Conservation (phyloP, 2,888 invertebrate species). For the Eubasilissa splendida region DNA sequence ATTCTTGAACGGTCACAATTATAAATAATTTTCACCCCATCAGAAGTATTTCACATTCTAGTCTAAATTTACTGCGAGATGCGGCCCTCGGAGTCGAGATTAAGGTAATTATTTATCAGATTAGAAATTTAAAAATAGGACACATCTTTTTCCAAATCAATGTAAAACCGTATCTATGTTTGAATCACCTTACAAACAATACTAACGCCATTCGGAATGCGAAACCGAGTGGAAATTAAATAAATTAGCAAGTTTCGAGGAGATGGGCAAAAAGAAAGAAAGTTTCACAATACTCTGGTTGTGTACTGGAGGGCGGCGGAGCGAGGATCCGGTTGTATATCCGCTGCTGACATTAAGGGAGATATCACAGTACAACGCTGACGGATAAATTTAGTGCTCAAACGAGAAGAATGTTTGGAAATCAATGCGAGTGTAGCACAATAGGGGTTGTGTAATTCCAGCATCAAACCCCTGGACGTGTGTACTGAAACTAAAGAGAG, state of each 20-base stretch:
- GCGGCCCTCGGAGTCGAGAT: too few species aligned
- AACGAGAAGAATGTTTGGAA: background rate
- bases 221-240: slow-evolving; percentile 7
- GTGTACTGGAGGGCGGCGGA: slow-evolving; percentile 33
- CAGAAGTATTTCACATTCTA: too few species aligned
- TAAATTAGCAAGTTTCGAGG: slow-evolving; percentile 6
- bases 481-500: too few species aligned
- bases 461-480: background rate
- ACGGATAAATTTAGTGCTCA: background rate
- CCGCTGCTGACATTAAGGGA: slow-evolving; percentile 6
- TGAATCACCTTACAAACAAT: slow-evolving; percentile 19
- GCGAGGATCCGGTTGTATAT: slow-evolving; percentile 30
- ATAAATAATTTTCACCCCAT: too few species aligned
- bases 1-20: too few species aligned
- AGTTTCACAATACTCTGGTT: background rate
- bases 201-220: background rate
- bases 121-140: too few species aligned
- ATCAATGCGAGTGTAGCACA: background rate
- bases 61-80: too few species aligned
- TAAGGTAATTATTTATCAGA: too few species aligned
- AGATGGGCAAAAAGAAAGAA: slow-evolving; percentile 32
- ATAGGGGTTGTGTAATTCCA: background rate
- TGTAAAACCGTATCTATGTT: background rate
- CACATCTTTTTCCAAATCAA: too few species aligned
- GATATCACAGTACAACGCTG: background rate